Evolutionary conservation across 2,797 vertebrate genomes (phyloP).

Genomic region (Anisognathus igniventris): DNA sequence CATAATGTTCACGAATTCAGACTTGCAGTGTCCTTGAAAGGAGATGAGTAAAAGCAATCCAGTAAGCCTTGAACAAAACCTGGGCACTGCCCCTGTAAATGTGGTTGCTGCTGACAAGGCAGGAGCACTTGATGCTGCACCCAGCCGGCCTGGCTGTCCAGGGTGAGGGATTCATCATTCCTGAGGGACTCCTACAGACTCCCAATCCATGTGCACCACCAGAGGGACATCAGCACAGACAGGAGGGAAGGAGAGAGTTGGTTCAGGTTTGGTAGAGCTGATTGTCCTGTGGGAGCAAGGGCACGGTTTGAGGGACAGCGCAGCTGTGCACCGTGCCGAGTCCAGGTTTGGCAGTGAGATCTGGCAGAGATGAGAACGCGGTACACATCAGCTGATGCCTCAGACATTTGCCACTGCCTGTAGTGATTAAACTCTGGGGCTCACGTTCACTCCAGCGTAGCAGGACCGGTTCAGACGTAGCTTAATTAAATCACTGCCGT

Average conservation of each 20-base stretch:
- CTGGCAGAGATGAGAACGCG: rapidly evolving
- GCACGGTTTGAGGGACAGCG: background rate
- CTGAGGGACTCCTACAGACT: background rate
- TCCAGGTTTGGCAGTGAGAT: background rate
- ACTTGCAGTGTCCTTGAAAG: background rate
- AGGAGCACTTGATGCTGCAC: background rate
- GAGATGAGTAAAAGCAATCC: background rate
- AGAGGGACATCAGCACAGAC: background rate
- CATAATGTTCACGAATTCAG: background rate
- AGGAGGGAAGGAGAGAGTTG: background rate
- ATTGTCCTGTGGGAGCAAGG: background rate
- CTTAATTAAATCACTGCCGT: background rate
- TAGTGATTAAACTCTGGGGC: background rate
- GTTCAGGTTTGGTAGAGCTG: background rate
- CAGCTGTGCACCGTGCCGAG: rapidly evolving
- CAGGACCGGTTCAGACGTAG: background rate
- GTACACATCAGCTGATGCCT: background rate
- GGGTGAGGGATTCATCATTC: background rate
- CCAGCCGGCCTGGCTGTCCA: background rate
- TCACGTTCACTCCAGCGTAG: background rate
- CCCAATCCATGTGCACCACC: background rate
- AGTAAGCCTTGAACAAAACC: rapidly evolving
- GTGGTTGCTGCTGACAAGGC: background rate
- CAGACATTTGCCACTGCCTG: background rate
- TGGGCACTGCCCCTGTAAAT: background rate